A percentile compares a stretch with the other conserved stretches of the same genome.
Conservation (phyloP, 2,113 vertebrate genomes). For the Pelvicachromis taeniatus region DNA sequence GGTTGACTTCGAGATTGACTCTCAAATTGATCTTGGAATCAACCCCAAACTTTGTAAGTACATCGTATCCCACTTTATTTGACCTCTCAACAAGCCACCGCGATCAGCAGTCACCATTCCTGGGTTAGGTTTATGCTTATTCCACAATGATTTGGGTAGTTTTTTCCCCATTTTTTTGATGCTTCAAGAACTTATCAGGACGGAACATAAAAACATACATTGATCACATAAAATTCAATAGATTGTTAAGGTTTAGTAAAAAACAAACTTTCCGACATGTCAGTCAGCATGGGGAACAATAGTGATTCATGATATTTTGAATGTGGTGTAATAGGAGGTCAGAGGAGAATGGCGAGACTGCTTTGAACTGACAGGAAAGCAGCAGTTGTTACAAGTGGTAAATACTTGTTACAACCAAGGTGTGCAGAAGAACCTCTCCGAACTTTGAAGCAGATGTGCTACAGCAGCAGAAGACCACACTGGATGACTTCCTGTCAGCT, state of each 20-base stretch:
- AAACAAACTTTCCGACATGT: no score
- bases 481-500: not conserved
- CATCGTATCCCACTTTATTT: not conserved
- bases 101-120: not conserved
- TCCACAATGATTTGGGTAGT: rapidly evolving
- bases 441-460: not conserved
- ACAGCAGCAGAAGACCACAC: not conserved
- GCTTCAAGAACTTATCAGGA: not conserved
- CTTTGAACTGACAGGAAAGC: not conserved
- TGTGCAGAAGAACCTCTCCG: not conserved
- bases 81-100: not conserved
- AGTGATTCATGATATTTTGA: no score
- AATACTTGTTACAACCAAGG: not conserved
- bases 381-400: not conserved
- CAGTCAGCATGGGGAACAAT: not conserved
- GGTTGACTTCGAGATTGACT: conserved; percentile 81
- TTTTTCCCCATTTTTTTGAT: not conserved
- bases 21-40: conserved; percentile 80
- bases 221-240: not conserved
- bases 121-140: not conserved
- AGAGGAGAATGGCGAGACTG: not conserved
- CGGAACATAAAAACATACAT: not conserved
- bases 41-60: conserved; percentile 79
- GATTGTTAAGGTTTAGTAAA: not conserved
- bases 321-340: not conserved